phyloP scores from a whole-genome alignment of 2,113 vertebrate species.

The Trochalopteron elliotii region DNA sequence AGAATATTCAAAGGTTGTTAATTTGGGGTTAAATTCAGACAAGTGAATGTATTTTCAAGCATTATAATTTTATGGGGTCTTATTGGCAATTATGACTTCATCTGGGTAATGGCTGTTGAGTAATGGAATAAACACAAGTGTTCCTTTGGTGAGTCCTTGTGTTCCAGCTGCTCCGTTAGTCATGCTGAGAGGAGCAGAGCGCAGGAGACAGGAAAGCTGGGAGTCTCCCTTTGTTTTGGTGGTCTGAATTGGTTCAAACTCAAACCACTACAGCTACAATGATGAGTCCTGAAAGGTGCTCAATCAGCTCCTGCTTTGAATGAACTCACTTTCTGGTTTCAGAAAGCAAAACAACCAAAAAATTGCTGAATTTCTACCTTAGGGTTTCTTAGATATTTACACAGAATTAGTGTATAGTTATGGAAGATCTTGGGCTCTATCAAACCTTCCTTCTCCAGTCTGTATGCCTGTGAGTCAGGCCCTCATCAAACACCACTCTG shows the following conservation, averaged over 20 bases:
- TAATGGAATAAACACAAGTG: not conserved
- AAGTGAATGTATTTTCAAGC: not conserved
- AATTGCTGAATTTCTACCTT: not conserved
- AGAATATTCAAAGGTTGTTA: not conserved
- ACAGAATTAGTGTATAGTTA: not conserved
- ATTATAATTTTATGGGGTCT: not conserved
- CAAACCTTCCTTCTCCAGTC: not conserved
- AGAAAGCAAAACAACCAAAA: not conserved
- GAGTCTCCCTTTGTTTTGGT: not conserved
- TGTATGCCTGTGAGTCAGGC: not conserved
- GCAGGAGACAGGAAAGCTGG: not conserved
- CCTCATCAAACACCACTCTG: rapidly evolving
- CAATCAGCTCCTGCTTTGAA: not conserved
- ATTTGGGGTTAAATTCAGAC: not conserved
- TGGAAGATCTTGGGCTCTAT: not conserved
- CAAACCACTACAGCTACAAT: not conserved
- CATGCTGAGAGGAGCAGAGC: not conserved
- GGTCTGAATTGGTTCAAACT: not conserved
- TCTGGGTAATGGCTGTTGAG: not conserved
- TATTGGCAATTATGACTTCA: not conserved
- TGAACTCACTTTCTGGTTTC: not conserved
- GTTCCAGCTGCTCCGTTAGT: not conserved
- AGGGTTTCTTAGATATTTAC: not conserved
- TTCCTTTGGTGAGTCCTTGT: not conserved
- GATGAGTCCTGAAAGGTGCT: not conserved